phyloP scores from a whole-genome alignment of 2,888 invertebrate genomes.

The Orthosia incerta region DNA sequence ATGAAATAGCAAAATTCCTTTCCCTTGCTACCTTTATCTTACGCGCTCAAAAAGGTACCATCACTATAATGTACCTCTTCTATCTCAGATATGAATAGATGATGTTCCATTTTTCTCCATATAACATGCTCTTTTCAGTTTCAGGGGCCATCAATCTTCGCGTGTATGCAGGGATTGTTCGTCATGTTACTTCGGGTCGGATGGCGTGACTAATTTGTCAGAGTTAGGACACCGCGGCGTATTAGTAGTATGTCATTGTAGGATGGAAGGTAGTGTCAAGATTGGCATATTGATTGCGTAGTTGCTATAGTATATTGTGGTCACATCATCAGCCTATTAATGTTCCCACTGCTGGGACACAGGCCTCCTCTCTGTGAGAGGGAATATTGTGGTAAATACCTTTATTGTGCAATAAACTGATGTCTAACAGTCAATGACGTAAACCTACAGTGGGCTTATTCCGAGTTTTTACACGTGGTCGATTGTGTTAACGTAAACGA shows the following conservation, averaged over 20 bases:
- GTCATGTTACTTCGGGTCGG: slow-evolving; percentile 47
- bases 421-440: too few species aligned
- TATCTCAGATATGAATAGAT: slow-evolving; percentile 43
- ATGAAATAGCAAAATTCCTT: background rate
- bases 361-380: too few species aligned
- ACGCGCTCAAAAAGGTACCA: slow-evolving; percentile 10
- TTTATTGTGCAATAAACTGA: too few species aligned
- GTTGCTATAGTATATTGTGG: background rate
- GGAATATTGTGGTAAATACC: too few species aligned
- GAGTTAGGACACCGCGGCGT: slow-evolving; percentile 11
- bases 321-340: too few species aligned
- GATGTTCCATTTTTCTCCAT: slow-evolving; percentile 52
- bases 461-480: too few species aligned
- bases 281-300: slow-evolving; percentile 14
- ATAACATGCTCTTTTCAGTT: slow-evolving; percentile 28
- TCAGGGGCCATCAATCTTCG: slow-evolving; percentile 51
- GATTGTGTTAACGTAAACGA: too few species aligned
- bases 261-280: slow-evolving; percentile 7
- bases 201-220: slow-evolving; percentile 42
- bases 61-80: slow-evolving; percentile 6
- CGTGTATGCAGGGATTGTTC: slow-evolving; percentile 37
- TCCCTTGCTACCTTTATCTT: background rate
- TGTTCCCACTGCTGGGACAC: too few species aligned
- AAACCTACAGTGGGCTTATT: too few species aligned
- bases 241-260: slow-evolving; percentile 14